Conservation (phyloP, 2,888 invertebrate species). For the Pyrgus malvae region DNA sequence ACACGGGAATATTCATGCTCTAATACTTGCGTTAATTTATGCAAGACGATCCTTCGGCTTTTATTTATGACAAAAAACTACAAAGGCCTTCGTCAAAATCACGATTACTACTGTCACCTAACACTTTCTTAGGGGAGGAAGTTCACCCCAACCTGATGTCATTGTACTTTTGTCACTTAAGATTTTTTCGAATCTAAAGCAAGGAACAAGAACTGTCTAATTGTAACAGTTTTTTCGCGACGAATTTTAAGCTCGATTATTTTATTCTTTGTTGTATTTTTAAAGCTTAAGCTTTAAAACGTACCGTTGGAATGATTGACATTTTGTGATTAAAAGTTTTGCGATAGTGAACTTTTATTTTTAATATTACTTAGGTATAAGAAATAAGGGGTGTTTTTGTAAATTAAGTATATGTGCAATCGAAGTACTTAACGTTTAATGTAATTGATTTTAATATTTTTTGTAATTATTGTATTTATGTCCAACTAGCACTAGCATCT, state of each 20-base stretch:
- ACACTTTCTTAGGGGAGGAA: constrained; percentile 63
- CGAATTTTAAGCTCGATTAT: constrained; percentile 76
- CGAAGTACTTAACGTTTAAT: too few species aligned
- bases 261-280: constrained; percentile 57
- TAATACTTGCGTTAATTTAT: constrained; percentile 72
- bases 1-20: constrained; percentile 77
- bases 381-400: too few species aligned
- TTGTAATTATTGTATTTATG: too few species aligned
- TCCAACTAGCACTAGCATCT: too few species aligned
- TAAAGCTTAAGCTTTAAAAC: constrained; percentile 36
- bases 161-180: constrained; percentile 79
- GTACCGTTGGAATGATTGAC: constrained; percentile 40
- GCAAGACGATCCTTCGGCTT: constrained; percentile 68
- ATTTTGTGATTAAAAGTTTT: constrained; percentile 28
- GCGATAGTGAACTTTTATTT: constrained; percentile 14
- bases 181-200: constrained; percentile 60
- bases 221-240: constrained; percentile 77
- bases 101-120: constrained; percentile 72
- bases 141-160: constrained; percentile 70
- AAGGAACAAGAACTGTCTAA: constrained; percentile 77
- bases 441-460: too few species aligned
- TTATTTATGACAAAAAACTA: constrained; percentile 51
- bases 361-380: not conserved
- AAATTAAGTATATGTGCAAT: too few species aligned
- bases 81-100: constrained; percentile 71